These are phyloP conservation scores for Noctilio leporinus DNA, from an alignment of 2,113 vertebrate species.

Conservation along the genomic window DNA sequence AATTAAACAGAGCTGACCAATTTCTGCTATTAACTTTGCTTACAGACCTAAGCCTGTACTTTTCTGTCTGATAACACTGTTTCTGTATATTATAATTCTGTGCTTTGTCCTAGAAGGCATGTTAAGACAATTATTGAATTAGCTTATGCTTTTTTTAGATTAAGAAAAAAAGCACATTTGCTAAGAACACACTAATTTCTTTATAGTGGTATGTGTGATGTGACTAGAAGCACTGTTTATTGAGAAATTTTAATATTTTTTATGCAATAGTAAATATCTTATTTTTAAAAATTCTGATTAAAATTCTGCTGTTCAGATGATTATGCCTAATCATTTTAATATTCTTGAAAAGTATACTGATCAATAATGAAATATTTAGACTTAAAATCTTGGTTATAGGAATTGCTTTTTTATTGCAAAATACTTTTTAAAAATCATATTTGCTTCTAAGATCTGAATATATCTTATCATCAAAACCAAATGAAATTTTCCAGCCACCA, in stretches of 20 bases:
- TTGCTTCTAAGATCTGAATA: background rate
- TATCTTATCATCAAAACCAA: background rate
- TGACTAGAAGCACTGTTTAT: background rate
- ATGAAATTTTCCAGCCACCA: background rate
- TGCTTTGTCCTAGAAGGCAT: background rate
- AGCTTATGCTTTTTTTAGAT: background rate
- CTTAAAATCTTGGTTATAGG: background rate
- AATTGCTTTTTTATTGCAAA: background rate
- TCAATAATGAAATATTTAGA: background rate
- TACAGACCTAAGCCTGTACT: background rate
- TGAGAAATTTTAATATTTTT: conserved; percentile 1
- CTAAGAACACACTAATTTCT: background rate
- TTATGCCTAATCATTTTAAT: background rate
- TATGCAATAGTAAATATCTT: background rate
- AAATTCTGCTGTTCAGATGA: background rate
- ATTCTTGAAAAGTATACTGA: background rate
- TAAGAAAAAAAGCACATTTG: background rate
- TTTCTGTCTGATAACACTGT: background rate
- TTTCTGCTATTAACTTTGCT: background rate
- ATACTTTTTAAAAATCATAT: background rate
- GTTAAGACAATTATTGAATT: background rate
- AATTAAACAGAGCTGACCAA: background rate
- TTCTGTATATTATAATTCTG: background rate
- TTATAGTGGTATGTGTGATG: background rate
- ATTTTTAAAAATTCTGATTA: background rate